Conservation (phyloP, 2,888 invertebrate species). For the Calameuta idolon region DNA sequence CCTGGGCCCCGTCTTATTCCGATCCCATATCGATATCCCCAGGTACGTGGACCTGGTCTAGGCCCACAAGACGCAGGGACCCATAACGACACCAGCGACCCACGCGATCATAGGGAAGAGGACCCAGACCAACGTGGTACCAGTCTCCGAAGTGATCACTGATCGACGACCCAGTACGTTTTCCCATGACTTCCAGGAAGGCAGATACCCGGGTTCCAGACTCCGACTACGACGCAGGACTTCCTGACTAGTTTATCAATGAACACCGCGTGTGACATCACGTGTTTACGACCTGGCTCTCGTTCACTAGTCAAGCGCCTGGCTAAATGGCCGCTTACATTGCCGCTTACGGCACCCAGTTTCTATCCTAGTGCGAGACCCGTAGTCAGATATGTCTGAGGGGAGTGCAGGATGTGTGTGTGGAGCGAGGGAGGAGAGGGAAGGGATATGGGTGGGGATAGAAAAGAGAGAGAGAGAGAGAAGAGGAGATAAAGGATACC, state of each 20-base stretch:
- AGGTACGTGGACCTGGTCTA: background rate
- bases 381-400: slow-evolving; percentile 4
- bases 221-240: background rate
- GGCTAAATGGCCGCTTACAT: slow-evolving; percentile 17
- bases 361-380: background rate
- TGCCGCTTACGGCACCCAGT: slow-evolving; percentile 13
- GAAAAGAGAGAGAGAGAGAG: background rate
- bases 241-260: slow-evolving; percentile 45
- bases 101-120: background rate
- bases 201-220: background rate
- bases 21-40: slow-evolving; percentile 1
- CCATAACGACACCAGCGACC: too few species aligned
- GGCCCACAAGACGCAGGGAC: too few species aligned
- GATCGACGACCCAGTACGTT: background rate
- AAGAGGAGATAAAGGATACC: background rate
- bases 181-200: background rate
- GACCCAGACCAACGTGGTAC: background rate
- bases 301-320: slow-evolving; percentile 10
- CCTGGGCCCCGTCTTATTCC: slow-evolving; percentile 13
- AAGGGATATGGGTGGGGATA: background rate
- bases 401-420: slow-evolving; percentile 2
- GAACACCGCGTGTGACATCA: slow-evolving; percentile 47
- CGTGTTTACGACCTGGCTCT: slow-evolving; percentile 43
- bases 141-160: background rate
- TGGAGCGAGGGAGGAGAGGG: background rate